Base-by-base conservation (phyloP, 2,797 vertebrate genomes). In the Poeciliopsis infans region DNA sequence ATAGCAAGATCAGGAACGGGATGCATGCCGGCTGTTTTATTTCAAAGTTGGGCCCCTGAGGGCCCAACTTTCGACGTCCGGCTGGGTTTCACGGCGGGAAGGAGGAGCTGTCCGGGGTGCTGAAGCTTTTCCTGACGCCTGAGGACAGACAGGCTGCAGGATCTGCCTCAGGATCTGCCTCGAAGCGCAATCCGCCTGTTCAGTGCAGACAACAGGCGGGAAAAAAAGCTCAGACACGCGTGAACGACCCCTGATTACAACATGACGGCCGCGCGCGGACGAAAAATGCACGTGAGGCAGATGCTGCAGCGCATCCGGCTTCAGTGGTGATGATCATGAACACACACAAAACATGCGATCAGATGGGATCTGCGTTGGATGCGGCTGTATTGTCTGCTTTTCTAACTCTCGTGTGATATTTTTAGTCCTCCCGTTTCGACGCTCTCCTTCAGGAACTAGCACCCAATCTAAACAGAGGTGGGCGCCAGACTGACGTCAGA, bases 401-500 rank as follows among this genome's bases (percentile, higher is more conserved):
- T 78, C 13, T 28, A 70, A 76, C 68, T 76, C 64, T 80, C n/a
- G 72, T 16, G 78, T 49, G 90, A 51, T 94, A 94, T 95, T 93
- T 94, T 93, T 95, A 94, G 92, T 51, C 45, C 39, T 36, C 74
- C 76, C 46, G 33, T 49, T 77, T 45, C 83, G 79, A 87, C 76
- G 78, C 88, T 89, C 88, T 89, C 94, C 88, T 86, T 45, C 28
- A 53, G 94, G 96, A 96, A 96, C 93, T 92, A 87, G 91, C 94
- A 87, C 92, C 91, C 87, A 89, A 93, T 95, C 93, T 90, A 91
- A 94, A 93, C 91, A 92, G 95, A 96, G 96, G 96, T 97, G 95
- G 93, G 96, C 82, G 92, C 79, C 87, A 90, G 84, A 94, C 91
- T 98, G 97, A 98, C 97, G 97, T 98, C 97, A 98, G 95, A 94